Conservation (phyloP, 2,113 vertebrate species). For the Neogale vison region DNA sequence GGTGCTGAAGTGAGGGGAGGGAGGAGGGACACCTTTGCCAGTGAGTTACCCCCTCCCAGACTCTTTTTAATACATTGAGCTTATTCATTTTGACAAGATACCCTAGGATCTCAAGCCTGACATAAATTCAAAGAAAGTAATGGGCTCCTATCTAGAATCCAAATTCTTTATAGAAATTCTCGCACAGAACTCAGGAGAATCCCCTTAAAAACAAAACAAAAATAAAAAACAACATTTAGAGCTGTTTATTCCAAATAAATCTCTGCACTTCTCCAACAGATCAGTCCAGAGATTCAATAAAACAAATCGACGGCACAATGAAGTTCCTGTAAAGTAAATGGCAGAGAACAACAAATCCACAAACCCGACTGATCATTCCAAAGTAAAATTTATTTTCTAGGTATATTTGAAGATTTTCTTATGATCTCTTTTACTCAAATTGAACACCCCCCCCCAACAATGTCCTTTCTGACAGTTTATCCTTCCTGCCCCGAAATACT, state of each 20-base stretch:
- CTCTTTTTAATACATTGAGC: neutral
- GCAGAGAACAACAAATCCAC: neutral
- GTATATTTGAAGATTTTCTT: neutral
- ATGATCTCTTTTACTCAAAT: neutral
- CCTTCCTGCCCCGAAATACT: neutral
- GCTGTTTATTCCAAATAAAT: neutral
- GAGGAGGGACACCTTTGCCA: neutral
- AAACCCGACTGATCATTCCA: neutral
- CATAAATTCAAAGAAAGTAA: neutral
- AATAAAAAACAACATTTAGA: neutral
- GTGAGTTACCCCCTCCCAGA: neutral
- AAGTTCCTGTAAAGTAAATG: neutral
- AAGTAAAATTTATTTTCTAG: neutral
- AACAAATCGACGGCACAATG: neutral
- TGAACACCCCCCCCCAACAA: neutral
- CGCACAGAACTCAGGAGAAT: neutral
- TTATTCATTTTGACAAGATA: slow-evolving; percentile 57
- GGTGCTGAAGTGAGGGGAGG: slow-evolving; percentile 66
- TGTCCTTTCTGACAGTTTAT: neutral
- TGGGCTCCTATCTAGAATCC: neutral
- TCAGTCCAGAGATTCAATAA: neutral
- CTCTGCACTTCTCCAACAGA: neutral
- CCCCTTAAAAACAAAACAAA: neutral
- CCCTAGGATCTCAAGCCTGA: slow-evolving; percentile 6
- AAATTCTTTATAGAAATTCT: neutral